phyloP scores from a whole-genome alignment of 2,113 vertebrate genomes.

The Corythornis cristatus region DNA sequence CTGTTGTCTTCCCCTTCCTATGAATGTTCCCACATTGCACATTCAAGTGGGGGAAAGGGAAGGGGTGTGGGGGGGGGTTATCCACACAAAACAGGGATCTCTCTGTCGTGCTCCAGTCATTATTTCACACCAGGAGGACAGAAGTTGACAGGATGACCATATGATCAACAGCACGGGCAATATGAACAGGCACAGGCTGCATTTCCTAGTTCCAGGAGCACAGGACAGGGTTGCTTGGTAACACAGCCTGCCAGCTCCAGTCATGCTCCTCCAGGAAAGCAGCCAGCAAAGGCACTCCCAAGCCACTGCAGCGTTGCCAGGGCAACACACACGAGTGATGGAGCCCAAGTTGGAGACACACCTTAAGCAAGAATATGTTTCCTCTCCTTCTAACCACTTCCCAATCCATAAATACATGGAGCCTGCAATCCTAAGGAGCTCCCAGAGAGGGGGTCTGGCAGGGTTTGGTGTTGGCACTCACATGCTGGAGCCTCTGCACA shows the following conservation, averaged over 20 bases:
- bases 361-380: constrained; percentile 59
- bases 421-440: constrained; percentile 30
- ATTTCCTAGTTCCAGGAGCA: constrained; percentile 74
- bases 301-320: constrained; percentile 79
- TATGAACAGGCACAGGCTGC: constrained; percentile 42
- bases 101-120: constrained; percentile 38
- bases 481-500: neutral
- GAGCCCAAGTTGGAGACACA: constrained; percentile 67
- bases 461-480: neutral
- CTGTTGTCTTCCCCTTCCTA: neutral
- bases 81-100: neutral
- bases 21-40: neutral
- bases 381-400: constrained; percentile 11
- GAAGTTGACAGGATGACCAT: constrained; percentile 59
- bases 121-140: constrained; percentile 58
- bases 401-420: neutral
- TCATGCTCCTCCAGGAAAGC: constrained; percentile 79
- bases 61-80: neutral
- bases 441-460: neutral
- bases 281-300: constrained; percentile 82
- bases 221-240: constrained; percentile 81
- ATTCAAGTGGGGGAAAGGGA: neutral
- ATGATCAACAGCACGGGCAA: constrained; percentile 54
- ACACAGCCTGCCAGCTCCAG: constrained; percentile 75
- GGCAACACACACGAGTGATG: constrained; percentile 76